phyloP scores from a whole-genome alignment of 1,140 invertebrate genomes.

The Caenorhabditis latens region DNA sequence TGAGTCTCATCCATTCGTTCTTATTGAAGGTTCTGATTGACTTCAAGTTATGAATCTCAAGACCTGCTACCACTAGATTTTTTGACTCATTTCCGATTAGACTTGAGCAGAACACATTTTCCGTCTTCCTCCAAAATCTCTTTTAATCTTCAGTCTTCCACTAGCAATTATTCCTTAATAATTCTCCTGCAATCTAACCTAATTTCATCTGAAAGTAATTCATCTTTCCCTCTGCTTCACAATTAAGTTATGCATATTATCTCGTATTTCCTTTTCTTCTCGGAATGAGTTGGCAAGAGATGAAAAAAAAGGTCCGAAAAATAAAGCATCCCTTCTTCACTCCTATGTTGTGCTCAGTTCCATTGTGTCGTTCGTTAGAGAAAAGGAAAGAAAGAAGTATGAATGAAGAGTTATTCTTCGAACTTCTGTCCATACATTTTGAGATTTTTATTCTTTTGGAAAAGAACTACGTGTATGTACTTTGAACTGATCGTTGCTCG shows the following conservation, averaged over 20 bases:
- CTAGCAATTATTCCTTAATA: not conserved
- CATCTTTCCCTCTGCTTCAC: not conserved
- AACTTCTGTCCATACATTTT: not conserved
- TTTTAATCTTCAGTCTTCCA: not conserved
- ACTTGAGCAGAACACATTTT: too few relatives aligned
- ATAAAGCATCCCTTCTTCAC: not conserved
- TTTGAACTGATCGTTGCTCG: too few relatives aligned
- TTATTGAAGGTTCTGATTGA: too few relatives aligned
- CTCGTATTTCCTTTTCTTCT: conserved; percentile 36
- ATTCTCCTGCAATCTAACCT: not conserved
- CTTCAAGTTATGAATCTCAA: too few relatives aligned
- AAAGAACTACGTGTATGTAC: too few relatives aligned
- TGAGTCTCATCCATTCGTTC: too few relatives aligned
- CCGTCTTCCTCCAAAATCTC: too few relatives aligned
- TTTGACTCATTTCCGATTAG: too few relatives aligned
- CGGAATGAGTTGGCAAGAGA: not conserved
- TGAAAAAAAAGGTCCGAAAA: not conserved
- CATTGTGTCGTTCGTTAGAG: not conserved
- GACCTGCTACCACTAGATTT: too few relatives aligned
- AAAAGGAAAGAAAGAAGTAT: not conserved
- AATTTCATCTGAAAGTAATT: not conserved
- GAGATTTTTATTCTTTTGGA: not conserved
- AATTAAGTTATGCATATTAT: conserved; percentile 32
- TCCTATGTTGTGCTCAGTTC: not conserved
- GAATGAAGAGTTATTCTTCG: not conserved